A percentile compares a stretch with the other conserved stretches of the same genome.
These are phyloP conservation scores for Gymnoscopelus microlampas DNA, from an alignment of 2,797 vertebrate genomes.

Conservation along the genomic window DNA sequence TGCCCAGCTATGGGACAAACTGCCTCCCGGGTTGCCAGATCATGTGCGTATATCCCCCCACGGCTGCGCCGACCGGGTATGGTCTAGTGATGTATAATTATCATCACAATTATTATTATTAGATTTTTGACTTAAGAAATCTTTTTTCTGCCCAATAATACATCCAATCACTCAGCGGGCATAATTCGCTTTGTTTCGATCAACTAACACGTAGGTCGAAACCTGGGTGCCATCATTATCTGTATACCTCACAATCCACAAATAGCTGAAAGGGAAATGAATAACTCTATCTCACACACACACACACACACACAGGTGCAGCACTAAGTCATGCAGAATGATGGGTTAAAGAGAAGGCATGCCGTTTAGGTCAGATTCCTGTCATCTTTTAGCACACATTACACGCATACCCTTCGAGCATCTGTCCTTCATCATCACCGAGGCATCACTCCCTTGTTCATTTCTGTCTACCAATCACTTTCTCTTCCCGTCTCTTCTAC, in stretches of 20 bases:
- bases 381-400: no score
- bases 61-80: no score
- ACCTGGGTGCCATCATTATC: background rate
- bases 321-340: slow-evolving; percentile 1
- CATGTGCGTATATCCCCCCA: no score
- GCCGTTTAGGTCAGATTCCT: background rate
- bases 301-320: background rate
- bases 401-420: no score
- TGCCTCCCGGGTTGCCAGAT: no score
- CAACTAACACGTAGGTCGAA: background rate
- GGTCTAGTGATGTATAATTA: no score
- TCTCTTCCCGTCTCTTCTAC: background rate
- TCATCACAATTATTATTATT: no score
- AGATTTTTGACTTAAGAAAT: no score
- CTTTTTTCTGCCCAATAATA: no score
- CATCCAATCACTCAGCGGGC: no score
- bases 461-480: background rate
- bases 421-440: background rate
- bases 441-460: background rate
- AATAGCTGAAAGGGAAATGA: slow-evolving; percentile 1
- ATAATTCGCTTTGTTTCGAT: no score
- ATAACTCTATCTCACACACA: background rate
- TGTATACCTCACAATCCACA: background rate
- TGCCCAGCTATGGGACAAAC: no score
- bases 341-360: background rate